Percentiles rank a stretch among this genome's conserved stretches.
Evolutionary conservation across 2,113 vertebrate genomes (phyloP).

Genomic region (Mus musculus): DNA sequence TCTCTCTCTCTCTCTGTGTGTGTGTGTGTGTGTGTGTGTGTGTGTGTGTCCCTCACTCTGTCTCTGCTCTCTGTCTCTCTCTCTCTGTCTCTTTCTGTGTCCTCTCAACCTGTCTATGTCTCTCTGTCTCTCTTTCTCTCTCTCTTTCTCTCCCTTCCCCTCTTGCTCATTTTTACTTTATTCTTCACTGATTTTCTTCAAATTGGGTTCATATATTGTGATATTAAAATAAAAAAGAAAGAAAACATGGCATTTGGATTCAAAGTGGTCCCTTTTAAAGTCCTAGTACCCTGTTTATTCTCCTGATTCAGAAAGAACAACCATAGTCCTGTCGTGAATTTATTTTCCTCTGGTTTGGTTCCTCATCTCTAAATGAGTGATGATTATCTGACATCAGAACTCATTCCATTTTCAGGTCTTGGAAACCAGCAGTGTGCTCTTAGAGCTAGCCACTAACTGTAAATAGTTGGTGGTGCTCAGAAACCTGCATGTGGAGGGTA

Average conservation of each 20-base stretch:
- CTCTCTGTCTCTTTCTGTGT: too few relatives aligned
- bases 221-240: not conserved
- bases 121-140: too few relatives aligned
- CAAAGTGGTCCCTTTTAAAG: not conserved
- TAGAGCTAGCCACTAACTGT: not conserved
- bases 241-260: not conserved
- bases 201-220: not conserved
- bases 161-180: not conserved
- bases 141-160: too few relatives aligned
- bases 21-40: too few relatives aligned
- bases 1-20: too few relatives aligned
- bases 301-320: not conserved
- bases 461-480: not conserved
- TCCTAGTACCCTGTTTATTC: not conserved
- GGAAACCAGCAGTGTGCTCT: not conserved
- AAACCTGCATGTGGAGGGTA: not conserved
- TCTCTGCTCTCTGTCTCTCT: too few relatives aligned
- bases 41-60: too few relatives aligned
- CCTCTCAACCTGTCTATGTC: too few relatives aligned
- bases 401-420: not conserved
- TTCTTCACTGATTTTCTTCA: not conserved
- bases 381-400: not conserved
- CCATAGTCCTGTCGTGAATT: not conserved
- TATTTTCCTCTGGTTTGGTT: not conserved
- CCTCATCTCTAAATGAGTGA: not conserved